Percentiles rank a stretch among this genome's conserved stretches.
phyloP scores from a whole-genome alignment of 2,888 invertebrate species.

The Melitaea athalia region DNA sequence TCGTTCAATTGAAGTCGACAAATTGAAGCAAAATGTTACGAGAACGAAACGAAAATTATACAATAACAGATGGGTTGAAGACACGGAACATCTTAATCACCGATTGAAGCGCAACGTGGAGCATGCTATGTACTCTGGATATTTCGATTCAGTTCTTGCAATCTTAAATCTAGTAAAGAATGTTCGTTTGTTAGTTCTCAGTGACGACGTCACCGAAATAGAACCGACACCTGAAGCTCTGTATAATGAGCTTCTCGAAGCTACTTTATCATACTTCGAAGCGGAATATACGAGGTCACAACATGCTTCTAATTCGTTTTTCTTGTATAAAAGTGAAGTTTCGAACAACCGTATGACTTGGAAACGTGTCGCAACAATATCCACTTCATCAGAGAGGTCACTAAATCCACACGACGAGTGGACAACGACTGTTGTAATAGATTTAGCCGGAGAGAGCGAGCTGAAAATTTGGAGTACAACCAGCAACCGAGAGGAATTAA shows the following conservation, averaged over 20 bases:
- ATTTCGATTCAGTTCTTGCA: background rate
- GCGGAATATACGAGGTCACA: slow-evolving; percentile 37
- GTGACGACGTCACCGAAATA: slow-evolving; percentile 29
- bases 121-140: background rate
- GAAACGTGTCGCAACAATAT: slow-evolving; percentile 48
- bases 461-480: slow-evolving; percentile 34
- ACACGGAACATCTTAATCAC: background rate
- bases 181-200: slow-evolving; percentile 39
- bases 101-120: background rate
- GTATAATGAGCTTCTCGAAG: slow-evolving; percentile 41
- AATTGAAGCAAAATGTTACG: background rate
- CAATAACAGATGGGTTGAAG: background rate
- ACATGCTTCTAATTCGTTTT: slow-evolving; percentile 42
- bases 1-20: background rate
- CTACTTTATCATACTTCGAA: slow-evolving; percentile 35
- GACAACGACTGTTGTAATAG: slow-evolving; percentile 43
- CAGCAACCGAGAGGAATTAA: slow-evolving; percentile 34
- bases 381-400: slow-evolving; percentile 44
- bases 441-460: slow-evolving; percentile 44
- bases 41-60: background rate
- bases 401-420: slow-evolving; percentile 46
- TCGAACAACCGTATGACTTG: slow-evolving; percentile 38
- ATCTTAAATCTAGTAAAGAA: slow-evolving; percentile 22
- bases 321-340: slow-evolving; percentile 47
- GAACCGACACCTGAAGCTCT: slow-evolving; percentile 19